These are phyloP conservation scores for Cyanoliseus patagonus DNA, from an alignment of 2,113 vertebrate genomes.

Conservation along the genomic window DNA sequence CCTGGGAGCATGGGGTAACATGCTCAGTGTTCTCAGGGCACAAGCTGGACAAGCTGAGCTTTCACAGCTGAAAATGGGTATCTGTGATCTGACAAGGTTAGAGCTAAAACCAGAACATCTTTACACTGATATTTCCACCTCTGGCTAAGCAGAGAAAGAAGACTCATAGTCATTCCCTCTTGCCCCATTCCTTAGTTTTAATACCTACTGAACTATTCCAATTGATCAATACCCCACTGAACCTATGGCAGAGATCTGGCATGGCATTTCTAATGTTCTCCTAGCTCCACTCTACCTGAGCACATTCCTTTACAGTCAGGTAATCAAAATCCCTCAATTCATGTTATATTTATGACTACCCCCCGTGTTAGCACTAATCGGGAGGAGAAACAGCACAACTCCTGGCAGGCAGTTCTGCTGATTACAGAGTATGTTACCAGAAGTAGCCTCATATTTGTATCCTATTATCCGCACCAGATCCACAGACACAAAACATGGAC, in stretches of 20 bases:
- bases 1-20: not conserved
- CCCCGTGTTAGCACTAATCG: not conserved
- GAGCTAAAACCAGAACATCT: not conserved
- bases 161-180: not conserved
- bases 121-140: not conserved
- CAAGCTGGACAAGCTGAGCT: not conserved
- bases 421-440: not conserved
- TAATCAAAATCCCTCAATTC: not conserved
- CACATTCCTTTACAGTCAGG: not conserved
- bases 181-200: not conserved
- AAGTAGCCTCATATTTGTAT: not conserved
- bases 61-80: rapidly evolving
- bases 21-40: rapidly evolving
- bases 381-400: not conserved
- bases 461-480: not conserved
- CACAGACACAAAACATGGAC: not conserved
- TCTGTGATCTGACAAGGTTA: not conserved
- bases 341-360: not conserved
- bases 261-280: not conserved
- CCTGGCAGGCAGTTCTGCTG: slow-evolving; percentile 4
- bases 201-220: not conserved
- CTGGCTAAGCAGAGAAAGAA: not conserved
- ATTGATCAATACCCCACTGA: not conserved
- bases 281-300: not conserved
- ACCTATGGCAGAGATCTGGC: not conserved